Evolutionary conservation across 2,888 invertebrate species (phyloP), one percentile per base, ranked within the genome.

Genomic region (Yponomeuta sedellus): DNA sequence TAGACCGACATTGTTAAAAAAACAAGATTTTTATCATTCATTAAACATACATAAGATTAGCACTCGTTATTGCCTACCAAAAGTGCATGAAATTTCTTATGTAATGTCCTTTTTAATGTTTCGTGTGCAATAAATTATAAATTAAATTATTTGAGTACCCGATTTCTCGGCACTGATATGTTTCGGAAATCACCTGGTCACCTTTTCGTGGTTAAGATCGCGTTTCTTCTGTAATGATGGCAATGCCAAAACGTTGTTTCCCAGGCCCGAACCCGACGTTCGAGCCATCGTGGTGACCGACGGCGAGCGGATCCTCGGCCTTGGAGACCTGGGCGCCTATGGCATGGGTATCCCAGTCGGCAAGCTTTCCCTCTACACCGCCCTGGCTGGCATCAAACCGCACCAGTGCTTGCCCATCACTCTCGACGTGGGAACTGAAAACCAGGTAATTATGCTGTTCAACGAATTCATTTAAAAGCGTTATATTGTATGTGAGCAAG

Each of bases 311-410:
- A 99, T 99, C 80, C 92, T 99, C 71, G 99, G 99, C 72, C 93
- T 99, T 58, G 99, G 99, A 6, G 99, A 99, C 84, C 93, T 99
- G 64, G 99, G 99, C 0, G 97, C 98, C 1, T 97, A 97, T 77
- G 99, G 99, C 28, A 98, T 98, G 98, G 99, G 99, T 68, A 99
- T 99, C 75, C 99, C 99, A 0, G 98, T 99, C 11, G 99, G 99
- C 25, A 99, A 99, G 85, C 92, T 99, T 70, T 95, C 99, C 0
- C 92, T 99, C 57, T 99, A 99, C 85, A 99, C 99, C 0, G 99
- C 98, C 0, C 89, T 99, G 71, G 99, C 98, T 25, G 99, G 98
- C n/a, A 97, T 99, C 73, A 96, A 97, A 77, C 99, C 99, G 0
- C 96, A 97, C 78, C 96, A 98, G 81, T 98, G 98, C 82, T 92